phyloP scores from a whole-genome alignment of 2,888 invertebrate genomes.

The Branchipolynoe longqiensis region DNA sequence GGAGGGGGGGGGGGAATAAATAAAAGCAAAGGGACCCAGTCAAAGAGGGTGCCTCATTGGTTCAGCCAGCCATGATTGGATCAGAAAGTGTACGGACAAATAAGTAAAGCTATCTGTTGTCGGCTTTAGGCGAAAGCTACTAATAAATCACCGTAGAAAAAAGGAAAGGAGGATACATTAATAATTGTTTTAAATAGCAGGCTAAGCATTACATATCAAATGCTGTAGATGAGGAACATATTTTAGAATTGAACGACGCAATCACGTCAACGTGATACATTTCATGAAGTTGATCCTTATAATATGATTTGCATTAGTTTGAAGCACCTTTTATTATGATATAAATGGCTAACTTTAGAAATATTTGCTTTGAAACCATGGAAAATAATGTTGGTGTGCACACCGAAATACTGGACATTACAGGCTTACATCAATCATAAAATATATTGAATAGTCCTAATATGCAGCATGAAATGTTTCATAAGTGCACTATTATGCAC shows the following conservation, averaged over 20 bases:
- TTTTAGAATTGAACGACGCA: too few species aligned
- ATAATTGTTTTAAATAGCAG: too few species aligned
- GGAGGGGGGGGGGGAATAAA: too few species aligned
- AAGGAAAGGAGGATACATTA: too few species aligned
- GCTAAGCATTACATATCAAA: neutral
- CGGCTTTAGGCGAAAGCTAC: too few species aligned
- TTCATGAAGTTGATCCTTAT: neutral
- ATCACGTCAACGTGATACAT: neutral
- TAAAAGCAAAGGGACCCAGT: slow-evolving; percentile 11
- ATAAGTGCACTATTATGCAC: too few species aligned
- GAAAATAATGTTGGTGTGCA: too few species aligned
- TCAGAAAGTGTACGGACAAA: slow-evolving; percentile 22
- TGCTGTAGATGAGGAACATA: neutral
- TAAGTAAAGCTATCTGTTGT: slow-evolving; percentile 4
- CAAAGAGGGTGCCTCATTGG: slow-evolving; percentile 32
- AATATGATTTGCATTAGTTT: neutral
- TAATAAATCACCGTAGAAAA: too few species aligned
- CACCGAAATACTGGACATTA: too few species aligned
- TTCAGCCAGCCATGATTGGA: slow-evolving; percentile 5
- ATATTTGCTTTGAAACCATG: neutral
- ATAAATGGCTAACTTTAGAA: neutral
- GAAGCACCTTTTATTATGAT: neutral
- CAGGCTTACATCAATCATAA: too few species aligned
- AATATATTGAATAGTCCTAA: too few species aligned
- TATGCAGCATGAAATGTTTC: too few species aligned